Evolutionary conservation across 2,797 vertebrate genomes (phyloP).

Genomic region (Anas acuta): DNA sequence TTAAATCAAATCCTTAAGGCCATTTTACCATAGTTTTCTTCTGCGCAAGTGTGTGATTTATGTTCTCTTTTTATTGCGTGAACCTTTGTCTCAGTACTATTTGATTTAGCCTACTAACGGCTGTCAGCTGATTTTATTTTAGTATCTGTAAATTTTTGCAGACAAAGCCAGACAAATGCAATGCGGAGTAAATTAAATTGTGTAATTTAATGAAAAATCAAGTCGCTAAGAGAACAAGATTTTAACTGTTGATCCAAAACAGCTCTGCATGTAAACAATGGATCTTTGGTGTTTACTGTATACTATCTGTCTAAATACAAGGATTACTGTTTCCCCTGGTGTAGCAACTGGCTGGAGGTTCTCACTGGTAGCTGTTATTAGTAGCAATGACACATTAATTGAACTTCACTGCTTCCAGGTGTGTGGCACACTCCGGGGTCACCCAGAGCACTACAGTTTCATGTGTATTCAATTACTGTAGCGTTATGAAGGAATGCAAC

Average conservation of each 20-base stretch:
- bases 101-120: constrained; percentile 28
- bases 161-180: background rate
- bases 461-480: constrained; percentile 77
- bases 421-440: constrained; percentile 82
- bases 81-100: constrained; percentile 36
- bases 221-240: background rate
- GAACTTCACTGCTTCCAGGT: constrained; percentile 82
- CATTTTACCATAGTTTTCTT: background rate
- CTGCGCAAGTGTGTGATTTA: background rate
- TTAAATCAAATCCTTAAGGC: constrained; percentile 52
- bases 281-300: constrained; percentile 46
- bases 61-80: background rate
- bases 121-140: constrained; percentile 57
- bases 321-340: constrained; percentile 57
- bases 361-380: constrained; percentile 78
- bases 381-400: constrained; percentile 83
- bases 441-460: constrained; percentile 54
- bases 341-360: constrained; percentile 68
- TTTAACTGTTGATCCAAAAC: constrained; percentile 35
- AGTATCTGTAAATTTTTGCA: constrained; percentile 55
- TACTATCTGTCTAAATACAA: constrained; percentile 47
- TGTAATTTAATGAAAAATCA: background rate
- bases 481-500: constrained; percentile 66
- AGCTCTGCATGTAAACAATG: constrained; percentile 18
- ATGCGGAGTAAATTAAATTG: background rate